These are phyloP conservation scores for Morus bassanus DNA, from an alignment of 2,797 vertebrate genomes.

Conservation along the genomic window DNA sequence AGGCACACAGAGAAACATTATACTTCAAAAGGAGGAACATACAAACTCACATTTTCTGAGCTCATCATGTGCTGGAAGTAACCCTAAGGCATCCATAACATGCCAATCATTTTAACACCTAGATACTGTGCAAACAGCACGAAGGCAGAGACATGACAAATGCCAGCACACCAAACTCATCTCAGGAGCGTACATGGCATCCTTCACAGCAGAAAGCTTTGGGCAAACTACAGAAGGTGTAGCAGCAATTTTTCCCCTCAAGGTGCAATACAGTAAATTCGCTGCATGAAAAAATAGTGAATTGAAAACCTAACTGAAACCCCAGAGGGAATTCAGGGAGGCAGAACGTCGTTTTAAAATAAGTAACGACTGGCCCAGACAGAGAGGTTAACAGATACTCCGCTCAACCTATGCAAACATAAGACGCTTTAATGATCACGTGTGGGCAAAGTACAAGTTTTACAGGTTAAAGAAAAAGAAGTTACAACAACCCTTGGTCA, in stretches of 20 bases:
- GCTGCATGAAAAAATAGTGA: not conserved
- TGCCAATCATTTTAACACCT: not conserved
- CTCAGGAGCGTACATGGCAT: accelerated
- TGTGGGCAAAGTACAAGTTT: not conserved
- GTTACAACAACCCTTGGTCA: not conserved
- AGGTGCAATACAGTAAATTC: not conserved
- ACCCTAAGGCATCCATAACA: not conserved
- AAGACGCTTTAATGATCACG: not conserved
- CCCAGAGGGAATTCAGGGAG: not conserved
- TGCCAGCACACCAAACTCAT: not conserved
- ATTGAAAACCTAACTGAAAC: not conserved
- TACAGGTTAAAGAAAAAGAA: not conserved
- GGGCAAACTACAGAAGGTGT: not conserved
- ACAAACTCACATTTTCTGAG: not conserved
- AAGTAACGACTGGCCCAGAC: not conserved
- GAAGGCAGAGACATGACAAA: not conserved
- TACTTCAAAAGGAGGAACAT: not conserved
- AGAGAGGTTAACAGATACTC: no score
- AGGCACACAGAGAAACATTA: not conserved
- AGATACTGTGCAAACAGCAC: not conserved
- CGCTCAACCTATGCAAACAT: not conserved
- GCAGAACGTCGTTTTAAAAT: not conserved
- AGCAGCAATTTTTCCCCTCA: not conserved
- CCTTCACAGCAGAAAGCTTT: not conserved
- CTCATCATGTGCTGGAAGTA: not conserved